Conservation (phyloP, 1,140 invertebrate species). For the Brachionus rotundiformis region DNA sequence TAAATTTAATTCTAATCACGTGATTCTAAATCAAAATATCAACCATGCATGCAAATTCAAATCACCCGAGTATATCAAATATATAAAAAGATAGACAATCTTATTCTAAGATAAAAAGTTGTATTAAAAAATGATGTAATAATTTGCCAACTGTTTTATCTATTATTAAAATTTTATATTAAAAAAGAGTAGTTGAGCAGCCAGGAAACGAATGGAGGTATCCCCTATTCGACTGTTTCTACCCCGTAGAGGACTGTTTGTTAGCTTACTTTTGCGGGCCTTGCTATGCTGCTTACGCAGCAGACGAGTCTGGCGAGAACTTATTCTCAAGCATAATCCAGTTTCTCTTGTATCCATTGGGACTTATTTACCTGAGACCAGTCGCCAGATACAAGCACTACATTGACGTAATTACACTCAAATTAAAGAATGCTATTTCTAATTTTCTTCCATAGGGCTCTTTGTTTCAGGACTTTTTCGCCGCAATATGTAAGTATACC, state of each 20-base stretch:
- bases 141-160: background rate
- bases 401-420: background rate
- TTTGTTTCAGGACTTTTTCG: background rate
- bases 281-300: constrained; percentile 18
- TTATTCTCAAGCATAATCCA: background rate
- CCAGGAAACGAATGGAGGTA: constrained; percentile 22
- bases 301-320: background rate
- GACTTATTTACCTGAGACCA: constrained; percentile 10
- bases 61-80: background rate
- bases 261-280: background rate
- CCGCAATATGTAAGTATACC: background rate
- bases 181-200: constrained; percentile 15
- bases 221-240: background rate
- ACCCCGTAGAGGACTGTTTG: background rate
- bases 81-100: background rate
- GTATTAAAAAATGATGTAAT: constrained; percentile 25
- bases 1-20: background rate
- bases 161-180: no score
- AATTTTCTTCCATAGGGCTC: constrained; percentile 1
- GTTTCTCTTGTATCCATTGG: background rate
- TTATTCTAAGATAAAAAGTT: background rate
- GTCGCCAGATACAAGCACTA: background rate
- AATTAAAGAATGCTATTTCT: background rate
- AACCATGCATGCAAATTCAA: background rate
- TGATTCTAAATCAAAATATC: constrained; percentile 25